Evolutionary conservation across 2,113 vertebrate genomes (phyloP).

Genomic region (Plecotus auritus): DNA sequence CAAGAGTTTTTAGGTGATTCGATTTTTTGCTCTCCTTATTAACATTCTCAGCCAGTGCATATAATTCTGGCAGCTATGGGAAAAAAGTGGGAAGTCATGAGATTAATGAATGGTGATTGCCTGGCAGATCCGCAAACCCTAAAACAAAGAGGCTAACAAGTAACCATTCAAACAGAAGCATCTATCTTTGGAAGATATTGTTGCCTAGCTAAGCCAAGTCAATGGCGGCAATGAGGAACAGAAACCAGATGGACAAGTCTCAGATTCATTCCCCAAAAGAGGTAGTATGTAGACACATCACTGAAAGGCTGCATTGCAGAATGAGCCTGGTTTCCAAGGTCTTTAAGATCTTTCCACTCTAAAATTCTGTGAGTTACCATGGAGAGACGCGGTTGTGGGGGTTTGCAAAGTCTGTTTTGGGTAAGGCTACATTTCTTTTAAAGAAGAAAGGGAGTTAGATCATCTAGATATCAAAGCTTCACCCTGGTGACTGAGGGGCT

Average conservation of each 20-base stretch:
- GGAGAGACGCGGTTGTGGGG: not conserved
- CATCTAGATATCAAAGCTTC: not conserved
- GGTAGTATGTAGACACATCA: not conserved
- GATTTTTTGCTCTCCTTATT: conserved; percentile 36
- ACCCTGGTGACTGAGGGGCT: not conserved
- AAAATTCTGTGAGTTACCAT: not conserved
- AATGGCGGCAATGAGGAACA: not conserved
- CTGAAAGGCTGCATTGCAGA: not conserved
- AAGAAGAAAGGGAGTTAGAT: not conserved
- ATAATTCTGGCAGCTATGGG: conserved; percentile 57
- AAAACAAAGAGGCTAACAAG: not conserved
- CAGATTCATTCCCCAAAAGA: not conserved
- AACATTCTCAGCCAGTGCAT: conserved; percentile 22
- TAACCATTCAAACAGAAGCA: not conserved
- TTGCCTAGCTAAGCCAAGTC: not conserved
- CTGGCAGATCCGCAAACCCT: not conserved
- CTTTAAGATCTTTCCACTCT: not conserved
- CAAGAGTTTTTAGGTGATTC: not conserved
- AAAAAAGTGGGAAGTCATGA: not conserved
- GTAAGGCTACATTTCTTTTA: not conserved
- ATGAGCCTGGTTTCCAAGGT: not conserved
- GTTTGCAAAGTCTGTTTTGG: not conserved
- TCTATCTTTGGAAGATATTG: not conserved
- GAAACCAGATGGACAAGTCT: not conserved
- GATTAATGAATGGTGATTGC: not conserved